Conservation (phyloP, 2,113 vertebrate species). For the zebrafish (Danio rerio) region GRCz12tu NC_133191.1:42418001-42418500, state of each 20-base stretch:
- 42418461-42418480: slow-evolving; percentile 10
- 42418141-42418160: slow-evolving; percentile 60
- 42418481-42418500: neutral
- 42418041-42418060: too few relatives aligned
- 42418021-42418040: too few relatives aligned
- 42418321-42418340: slow-evolving; percentile 26
- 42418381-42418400: neutral
- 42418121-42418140: slow-evolving; percentile 56
- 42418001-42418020: too few relatives aligned
- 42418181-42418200: slow-evolving; percentile 48
- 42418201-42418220: slow-evolving; percentile 10
- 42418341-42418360: slow-evolving; percentile 13
- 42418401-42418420: slow-evolving; percentile 13
- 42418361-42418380: neutral
- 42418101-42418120: slow-evolving; percentile 24
- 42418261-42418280: neutral
- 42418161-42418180: slow-evolving; percentile 50
- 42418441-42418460: neutral
- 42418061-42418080: too few relatives aligned
- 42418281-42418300: slow-evolving; percentile 21
- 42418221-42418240: slow-evolving; percentile 22
- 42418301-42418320: neutral
- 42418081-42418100: slow-evolving; percentile 24
- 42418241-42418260: slow-evolving; percentile 21
- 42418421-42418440: neutral